These are phyloP conservation scores for Folsomia candida DNA, from an alignment of 2,888 invertebrate species.

Conservation along the genomic window DNA sequence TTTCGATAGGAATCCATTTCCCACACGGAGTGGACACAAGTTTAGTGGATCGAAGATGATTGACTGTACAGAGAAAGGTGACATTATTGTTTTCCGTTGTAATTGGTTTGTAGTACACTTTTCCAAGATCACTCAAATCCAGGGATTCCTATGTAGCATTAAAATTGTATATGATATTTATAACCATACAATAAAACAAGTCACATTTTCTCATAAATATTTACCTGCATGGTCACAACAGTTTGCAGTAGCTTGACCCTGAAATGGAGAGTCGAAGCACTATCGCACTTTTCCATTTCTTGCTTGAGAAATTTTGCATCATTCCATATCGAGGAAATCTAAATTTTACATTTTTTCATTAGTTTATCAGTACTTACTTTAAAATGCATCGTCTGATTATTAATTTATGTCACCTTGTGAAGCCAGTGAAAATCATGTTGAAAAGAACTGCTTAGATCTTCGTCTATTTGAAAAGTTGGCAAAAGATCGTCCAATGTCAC, in stretches of 20 bases:
- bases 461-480: conserved; percentile 95
- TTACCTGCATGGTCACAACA: conserved; percentile 78
- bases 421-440: conserved; percentile 96
- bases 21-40: conserved; percentile 84
- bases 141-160: conserved; percentile 73
- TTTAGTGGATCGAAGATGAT: conserved; percentile 76
- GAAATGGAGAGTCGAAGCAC: conserved; percentile 83
- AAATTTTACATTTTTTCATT: neutral
- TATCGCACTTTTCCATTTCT: conserved; percentile 91
- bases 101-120: conserved; percentile 87
- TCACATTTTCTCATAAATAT: conserved; percentile 4
- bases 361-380: neutral
- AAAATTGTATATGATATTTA: too few relatives aligned
- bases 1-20: conserved; percentile 85
- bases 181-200: neutral
- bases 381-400: conserved; percentile 1
- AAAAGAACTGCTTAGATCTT: conserved; percentile 86
- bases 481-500: conserved; percentile 96
- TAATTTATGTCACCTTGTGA: conserved; percentile 70
- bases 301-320: conserved; percentile 86
- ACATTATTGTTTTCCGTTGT: conserved; percentile 83
- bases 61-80: conserved; percentile 78
- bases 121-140: conserved; percentile 89
- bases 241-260: conserved; percentile 88
- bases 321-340: conserved; percentile 95